phyloP scores from a whole-genome alignment of 2,113 vertebrate species.

The Bettongia penicillata region DNA sequence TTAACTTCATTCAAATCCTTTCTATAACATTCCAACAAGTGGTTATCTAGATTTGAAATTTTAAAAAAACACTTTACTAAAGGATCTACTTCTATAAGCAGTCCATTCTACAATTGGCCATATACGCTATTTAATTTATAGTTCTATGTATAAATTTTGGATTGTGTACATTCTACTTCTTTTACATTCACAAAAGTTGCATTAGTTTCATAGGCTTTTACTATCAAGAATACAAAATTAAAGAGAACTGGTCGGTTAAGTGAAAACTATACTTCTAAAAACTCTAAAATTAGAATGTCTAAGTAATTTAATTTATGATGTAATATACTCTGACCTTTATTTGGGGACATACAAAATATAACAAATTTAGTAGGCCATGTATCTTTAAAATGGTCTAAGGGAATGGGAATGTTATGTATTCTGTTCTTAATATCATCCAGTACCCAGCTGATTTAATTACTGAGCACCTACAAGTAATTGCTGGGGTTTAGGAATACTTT shows the following conservation, averaged over 20 bases:
- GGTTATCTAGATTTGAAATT: neutral
- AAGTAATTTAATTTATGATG: neutral
- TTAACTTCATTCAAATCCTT: neutral
- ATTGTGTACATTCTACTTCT: neutral
- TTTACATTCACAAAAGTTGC: neutral
- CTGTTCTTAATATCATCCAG: conserved; percentile 25
- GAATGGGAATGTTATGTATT: conserved; percentile 35
- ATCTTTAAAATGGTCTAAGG: conserved; percentile 27
- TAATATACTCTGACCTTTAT: conserved; percentile 37
- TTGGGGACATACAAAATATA: conserved; percentile 16
- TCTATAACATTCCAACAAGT: neutral
- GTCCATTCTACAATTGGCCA: neutral
- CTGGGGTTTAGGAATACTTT: conserved; percentile 40
- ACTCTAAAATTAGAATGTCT: neutral
- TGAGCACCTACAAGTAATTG: conserved; percentile 48
- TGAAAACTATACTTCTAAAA: conserved; percentile 16
- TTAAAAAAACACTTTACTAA: neutral
- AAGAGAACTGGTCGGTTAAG: neutral
- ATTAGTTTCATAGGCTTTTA: conserved; percentile 28
- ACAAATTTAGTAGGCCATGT: conserved; percentile 21
- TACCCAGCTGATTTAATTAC: conserved; percentile 52
- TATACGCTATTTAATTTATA: neutral
- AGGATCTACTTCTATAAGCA: neutral
- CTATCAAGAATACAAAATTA: neutral
- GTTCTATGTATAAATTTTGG: neutral